Evolutionary conservation across 1,140 invertebrate genomes (phyloP), one percentile per base, ranked within the genome.

Genomic region (Harpegnathos saltator): DNA sequence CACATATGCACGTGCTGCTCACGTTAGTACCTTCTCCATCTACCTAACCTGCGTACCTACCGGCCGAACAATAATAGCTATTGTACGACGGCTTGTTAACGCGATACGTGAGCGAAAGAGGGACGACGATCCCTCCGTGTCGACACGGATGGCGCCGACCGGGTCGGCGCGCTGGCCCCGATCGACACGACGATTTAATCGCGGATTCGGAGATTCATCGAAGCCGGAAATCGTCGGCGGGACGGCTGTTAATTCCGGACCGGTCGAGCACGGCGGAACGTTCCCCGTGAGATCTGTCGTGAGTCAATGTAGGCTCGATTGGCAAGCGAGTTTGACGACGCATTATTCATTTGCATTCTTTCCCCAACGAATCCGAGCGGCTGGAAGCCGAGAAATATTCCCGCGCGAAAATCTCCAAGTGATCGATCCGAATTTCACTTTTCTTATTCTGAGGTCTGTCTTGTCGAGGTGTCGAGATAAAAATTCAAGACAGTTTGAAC

Each of bases 51-150:
- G 71, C 52, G 69, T 80, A 75, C 61, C 62, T 85, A 75, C 66
- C 58, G 19, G 63, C 4, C 61, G 69, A 62, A 89, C 85, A 85
- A 90, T 90, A 88, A 90, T 86, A 82, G 87, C 77, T 65, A 89
- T 90, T 91, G 89, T 88, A 85, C 69, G 75, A 63, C 85, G 84
- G 89, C 85, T 90, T 88, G 89, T 91, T 89, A 91, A 89, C 87
- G 81, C 81, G 89, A 80, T 87, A 90, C 84, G 84, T 80, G 84
- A 87, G 73, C 68, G 74, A 85, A 74, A 71, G 66, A 87, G 66
- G 78, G 68, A 85, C 66, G 83, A 66, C 33, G 50, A 17, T 71
- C 52, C 24, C 63, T 58, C 12, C 33, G 52, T 33, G 24, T 69
- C 29, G 77, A 69, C 63, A 15, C 65, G 61, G 62, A 62, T 1